phyloP scores from a whole-genome alignment of 2,888 invertebrate genomes.

The Caenorhabditis sp. region DNA sequence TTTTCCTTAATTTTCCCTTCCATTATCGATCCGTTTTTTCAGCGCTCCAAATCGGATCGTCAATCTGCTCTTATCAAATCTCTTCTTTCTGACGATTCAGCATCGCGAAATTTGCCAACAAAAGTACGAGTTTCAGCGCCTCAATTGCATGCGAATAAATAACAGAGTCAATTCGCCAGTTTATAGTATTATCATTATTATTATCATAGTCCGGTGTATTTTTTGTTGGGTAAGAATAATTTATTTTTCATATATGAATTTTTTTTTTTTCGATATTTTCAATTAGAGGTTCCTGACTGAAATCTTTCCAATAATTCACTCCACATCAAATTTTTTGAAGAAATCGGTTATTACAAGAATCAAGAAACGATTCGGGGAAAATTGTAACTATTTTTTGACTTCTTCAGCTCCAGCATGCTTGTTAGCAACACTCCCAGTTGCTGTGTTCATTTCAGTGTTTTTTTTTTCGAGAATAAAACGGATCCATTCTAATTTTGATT shows the following conservation, averaged over 20 bases:
- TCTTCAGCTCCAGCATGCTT: no score
- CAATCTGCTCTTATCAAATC: constrained; percentile 79
- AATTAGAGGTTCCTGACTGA: background rate
- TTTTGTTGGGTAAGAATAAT: background rate
- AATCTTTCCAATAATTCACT: no score
- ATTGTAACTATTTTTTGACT: no score
- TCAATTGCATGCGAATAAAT: constrained; percentile 45
- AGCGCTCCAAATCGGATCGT: constrained; percentile 36
- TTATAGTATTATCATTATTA: background rate
- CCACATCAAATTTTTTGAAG: no score
- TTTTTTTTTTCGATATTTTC: background rate
- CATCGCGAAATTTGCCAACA: constrained; percentile 93
- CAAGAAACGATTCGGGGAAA: no score
- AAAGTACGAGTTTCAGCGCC: constrained; percentile 78
- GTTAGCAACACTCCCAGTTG: no score
- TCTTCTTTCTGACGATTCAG: constrained; percentile 88
- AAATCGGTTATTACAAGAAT: no score
- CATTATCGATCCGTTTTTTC: constrained; percentile 5
- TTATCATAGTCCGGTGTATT: background rate
- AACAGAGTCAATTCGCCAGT: background rate
- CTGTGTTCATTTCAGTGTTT: no score
- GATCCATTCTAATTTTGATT: no score
- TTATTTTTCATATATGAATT: background rate
- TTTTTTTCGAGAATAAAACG: no score
- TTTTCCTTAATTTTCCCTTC: constrained; percentile 55